These are phyloP conservation scores for Gymnocheta viridis DNA, from an alignment of 2,888 invertebrate genomes.

Conservation along the genomic window DNA sequence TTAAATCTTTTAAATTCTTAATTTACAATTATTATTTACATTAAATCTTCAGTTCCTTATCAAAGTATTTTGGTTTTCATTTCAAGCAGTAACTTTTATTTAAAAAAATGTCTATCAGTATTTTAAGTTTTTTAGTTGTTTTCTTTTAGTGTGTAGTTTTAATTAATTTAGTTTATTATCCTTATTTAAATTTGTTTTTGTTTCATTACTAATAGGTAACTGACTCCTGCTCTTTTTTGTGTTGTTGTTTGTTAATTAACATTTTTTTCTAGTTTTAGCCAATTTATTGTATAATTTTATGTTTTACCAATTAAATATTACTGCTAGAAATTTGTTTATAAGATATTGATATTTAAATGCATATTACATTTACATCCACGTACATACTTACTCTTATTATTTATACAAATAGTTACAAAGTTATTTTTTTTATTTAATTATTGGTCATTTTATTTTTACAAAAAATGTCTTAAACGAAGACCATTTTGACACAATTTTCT, in stretches of 20 bases:
- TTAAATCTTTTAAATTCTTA: constrained; percentile 38
- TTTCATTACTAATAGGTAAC: constrained; percentile 79
- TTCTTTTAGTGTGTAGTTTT: constrained; percentile 54
- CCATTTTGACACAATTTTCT: constrained; percentile 59
- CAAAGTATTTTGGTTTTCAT: constrained; percentile 55
- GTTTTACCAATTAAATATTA: constrained; percentile 67
- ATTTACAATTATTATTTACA: constrained; percentile 61
- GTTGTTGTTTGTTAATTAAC: constrained; percentile 67
- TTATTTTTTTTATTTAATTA: constrained; percentile 26
- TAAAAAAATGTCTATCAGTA: constrained; percentile 64
- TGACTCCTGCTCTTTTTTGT: constrained; percentile 81
- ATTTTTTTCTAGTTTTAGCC: constrained; percentile 73
- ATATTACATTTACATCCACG: constrained; percentile 38
- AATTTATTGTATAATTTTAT: constrained; percentile 74
- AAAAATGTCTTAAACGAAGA: constrained; percentile 44
- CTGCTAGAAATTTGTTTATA: constrained; percentile 71
- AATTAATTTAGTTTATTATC: constrained; percentile 72
- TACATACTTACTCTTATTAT: constrained; percentile 18
- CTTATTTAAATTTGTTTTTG: constrained; percentile 66
- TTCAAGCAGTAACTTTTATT: constrained; percentile 67
- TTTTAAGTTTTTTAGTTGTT: constrained; percentile 72
- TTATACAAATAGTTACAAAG: constrained; percentile 26
- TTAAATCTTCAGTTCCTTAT: constrained; percentile 58
- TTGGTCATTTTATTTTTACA: constrained; percentile 64
- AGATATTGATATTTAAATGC: constrained; percentile 32